phyloP scores from a whole-genome alignment of 2,888 invertebrate species.

The Notocelia uddmanniana region DNA sequence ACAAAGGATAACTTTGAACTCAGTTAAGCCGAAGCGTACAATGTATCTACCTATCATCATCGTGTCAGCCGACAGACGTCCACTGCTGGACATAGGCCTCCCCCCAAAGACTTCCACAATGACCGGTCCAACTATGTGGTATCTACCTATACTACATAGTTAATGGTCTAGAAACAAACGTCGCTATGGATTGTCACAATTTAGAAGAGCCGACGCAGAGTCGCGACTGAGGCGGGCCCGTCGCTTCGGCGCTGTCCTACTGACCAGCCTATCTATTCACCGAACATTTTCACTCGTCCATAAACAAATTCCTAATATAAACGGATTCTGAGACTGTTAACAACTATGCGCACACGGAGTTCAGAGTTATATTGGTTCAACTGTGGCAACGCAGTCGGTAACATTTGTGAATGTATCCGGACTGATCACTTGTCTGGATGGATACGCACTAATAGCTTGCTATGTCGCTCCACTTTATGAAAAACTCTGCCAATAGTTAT shows the following conservation, averaged over 20 bases:
- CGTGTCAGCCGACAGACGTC: too few relatives aligned
- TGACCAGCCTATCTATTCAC: conserved; percentile 14
- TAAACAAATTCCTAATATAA: background rate
- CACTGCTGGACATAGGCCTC: too few relatives aligned
- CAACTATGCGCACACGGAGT: conserved; percentile 2
- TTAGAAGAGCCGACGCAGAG: conserved; percentile 53
- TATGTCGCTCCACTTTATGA: conserved; percentile 34
- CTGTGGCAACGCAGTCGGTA: background rate
- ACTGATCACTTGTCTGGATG: conserved; percentile 40
- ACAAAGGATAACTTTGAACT: conserved; percentile 5
- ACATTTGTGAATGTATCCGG: conserved; percentile 5
- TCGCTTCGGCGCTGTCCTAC: conserved; percentile 53
- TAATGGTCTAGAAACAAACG: background rate
- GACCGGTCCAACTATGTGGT: too few relatives aligned
- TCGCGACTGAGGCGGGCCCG: conserved; percentile 62
- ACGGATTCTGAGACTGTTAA: background rate
- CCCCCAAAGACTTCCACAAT: too few relatives aligned
- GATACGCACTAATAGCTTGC: conserved; percentile 44
- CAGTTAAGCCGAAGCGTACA: background rate
- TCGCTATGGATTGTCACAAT: background rate
- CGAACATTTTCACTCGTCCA: background rate
- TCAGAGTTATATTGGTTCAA: background rate
- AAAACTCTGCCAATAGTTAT: conserved; percentile 37
- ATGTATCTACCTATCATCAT: too few relatives aligned
- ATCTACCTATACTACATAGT: background rate